These are phyloP conservation scores for Catharus minimus DNA, from an alignment of 2,113 vertebrate genomes.

Conservation along the genomic window DNA sequence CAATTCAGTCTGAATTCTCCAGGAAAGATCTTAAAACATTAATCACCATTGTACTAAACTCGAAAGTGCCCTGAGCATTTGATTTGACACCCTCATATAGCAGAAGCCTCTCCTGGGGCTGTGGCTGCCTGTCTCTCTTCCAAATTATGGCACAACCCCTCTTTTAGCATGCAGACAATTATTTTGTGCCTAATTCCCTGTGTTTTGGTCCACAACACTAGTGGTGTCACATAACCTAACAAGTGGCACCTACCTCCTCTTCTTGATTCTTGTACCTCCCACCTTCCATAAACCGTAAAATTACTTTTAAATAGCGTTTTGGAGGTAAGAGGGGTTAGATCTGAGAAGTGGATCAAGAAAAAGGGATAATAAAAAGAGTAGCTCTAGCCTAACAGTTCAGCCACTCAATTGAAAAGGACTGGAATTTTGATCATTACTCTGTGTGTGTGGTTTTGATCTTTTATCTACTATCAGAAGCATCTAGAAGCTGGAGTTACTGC, in stretches of 20 bases:
- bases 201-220: background rate
- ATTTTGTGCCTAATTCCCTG: background rate
- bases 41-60: background rate
- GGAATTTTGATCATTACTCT: background rate
- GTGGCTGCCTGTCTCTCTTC: background rate
- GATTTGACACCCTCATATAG: background rate
- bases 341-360: background rate
- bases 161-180: background rate
- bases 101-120: background rate
- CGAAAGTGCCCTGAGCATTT: background rate
- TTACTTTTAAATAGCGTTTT: background rate
- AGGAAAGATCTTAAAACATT: background rate
- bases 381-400: background rate
- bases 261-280: background rate
- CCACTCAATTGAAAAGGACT: background rate
- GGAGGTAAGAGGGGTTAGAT: background rate
- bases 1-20: background rate
- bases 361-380: background rate
- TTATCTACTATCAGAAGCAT: background rate
- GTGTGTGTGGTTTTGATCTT: background rate
- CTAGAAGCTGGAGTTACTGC: background rate
- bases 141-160: background rate
- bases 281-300: background rate
- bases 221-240: background rate
- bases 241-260: background rate